Evolutionary conservation across 2,113 vertebrate genomes (phyloP), one percentile per base, ranked within the genome.

Genomic region (Lophochroa leadbeateri): DNA sequence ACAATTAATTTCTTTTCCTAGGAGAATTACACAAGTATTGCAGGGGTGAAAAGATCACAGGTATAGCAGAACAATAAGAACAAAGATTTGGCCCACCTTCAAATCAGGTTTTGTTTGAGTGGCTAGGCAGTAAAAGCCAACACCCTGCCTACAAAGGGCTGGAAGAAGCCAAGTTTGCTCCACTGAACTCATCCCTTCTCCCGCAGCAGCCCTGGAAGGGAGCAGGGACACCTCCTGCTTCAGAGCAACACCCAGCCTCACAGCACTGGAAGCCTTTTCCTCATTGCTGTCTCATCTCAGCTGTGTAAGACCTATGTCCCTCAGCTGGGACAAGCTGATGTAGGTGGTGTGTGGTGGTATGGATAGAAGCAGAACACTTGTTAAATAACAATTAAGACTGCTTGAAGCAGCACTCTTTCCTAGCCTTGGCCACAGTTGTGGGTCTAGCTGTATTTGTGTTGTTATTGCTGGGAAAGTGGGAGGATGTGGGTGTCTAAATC

Each of bases 151-250:
- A 78, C 50, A 60, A 47, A 75, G 39, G 46, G 6, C 60, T 55
- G 55, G 50, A 52, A 20, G 43, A 74, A 67, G 14, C 3, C 0
- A n/a, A 29, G 39, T 35, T 65, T 47, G 39, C 23, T 35, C 7
- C 1, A 2, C 27, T 18, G 65, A 55, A 10, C 25, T 90, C 52
- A 82, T 31, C 24, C 35, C 10, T 44, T 14, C 39, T 52, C 17
- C 37, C 1, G 9, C 61, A 57, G 85, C 55, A 43, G 52, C 76
- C 39, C 64, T 70, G 60, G 31, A 23, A 43, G 52, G 0, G 0
- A 68, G 43, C 7, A 60, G 29, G 17, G 0, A 1, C 25, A 37
- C 0, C 1, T 69, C 0, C 1, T 69, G 67, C 41, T 65, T n/a
- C 31, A 37, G 58, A 57, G 23, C 9, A 21, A 9, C 39, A 35